phyloP scores from a whole-genome alignment of 2,113 vertebrate genomes.

The Tor tambroides region DNA sequence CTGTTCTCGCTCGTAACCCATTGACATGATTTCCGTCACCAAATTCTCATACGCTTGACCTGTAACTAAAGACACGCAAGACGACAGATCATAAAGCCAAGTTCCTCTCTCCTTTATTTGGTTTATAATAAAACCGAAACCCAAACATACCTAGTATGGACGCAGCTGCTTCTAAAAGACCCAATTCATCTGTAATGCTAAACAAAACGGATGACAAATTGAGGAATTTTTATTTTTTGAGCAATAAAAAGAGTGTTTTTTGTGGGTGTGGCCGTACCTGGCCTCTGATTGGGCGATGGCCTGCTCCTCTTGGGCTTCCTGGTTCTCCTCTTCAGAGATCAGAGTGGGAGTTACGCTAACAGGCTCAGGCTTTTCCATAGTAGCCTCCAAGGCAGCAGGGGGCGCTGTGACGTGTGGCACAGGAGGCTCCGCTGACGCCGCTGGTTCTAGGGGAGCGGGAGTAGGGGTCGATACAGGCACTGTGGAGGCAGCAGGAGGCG shows the following conservation, averaged over 20 bases:
- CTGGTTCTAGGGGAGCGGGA: conserved; percentile 53
- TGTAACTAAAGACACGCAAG: conserved; percentile 69
- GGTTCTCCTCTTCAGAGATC: conserved; percentile 58
- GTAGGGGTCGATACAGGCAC: conserved; percentile 50
- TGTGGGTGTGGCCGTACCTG: conserved; percentile 60
- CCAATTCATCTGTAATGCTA: conserved; percentile 74
- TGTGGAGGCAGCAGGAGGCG: conserved; percentile 6
- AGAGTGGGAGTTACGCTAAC: conserved; percentile 28
- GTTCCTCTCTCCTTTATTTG: neutral
- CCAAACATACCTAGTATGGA: conserved; percentile 74
- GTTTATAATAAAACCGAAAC: neutral
- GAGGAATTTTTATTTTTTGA: neutral
- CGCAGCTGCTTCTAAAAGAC: conserved; percentile 77
- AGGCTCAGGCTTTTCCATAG: conserved; percentile 18
- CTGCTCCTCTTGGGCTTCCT: conserved; percentile 60
- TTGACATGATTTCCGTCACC: conserved; percentile 80
- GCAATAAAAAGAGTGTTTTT: neutral
- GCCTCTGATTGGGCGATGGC: conserved; percentile 61
- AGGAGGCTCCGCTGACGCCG: conserved; percentile 48
- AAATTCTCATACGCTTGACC: conserved; percentile 80
- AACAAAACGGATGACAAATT: neutral
- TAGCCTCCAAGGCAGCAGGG: conserved; percentile 18
- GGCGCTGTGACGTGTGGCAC: conserved; percentile 27
- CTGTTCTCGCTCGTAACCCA: conserved; percentile 78
- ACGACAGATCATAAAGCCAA: neutral